phyloP scores from a whole-genome alignment of 2,888 invertebrate genomes.

The Sinodicranocentrus sp. region DNA sequence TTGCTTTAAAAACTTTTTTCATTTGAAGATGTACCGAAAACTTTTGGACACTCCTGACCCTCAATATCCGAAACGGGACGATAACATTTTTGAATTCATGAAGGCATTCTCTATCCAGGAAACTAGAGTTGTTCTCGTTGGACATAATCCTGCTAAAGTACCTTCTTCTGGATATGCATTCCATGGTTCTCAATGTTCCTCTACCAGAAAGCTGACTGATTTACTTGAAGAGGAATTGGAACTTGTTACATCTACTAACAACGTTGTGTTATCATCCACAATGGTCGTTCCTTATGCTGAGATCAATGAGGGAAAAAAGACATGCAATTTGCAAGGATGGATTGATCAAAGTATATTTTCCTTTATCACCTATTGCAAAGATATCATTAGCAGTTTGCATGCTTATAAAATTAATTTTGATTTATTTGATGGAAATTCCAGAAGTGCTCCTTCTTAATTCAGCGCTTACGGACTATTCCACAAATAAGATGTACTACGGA shows the following conservation, averaged over 20 bases:
- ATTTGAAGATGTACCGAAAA: too few relatives aligned
- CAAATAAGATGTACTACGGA: neutral
- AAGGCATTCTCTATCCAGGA: neutral
- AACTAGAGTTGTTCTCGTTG: neutral
- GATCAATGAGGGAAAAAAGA: neutral
- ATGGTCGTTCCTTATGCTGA: neutral
- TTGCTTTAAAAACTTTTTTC: too few relatives aligned
- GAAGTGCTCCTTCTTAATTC: neutral
- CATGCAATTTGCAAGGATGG: neutral
- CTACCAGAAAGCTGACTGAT: too few relatives aligned
- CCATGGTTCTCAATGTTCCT: neutral
- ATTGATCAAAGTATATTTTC: neutral
- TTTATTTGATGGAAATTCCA: neutral
- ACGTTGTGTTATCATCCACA: neutral
- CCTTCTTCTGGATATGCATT: neutral
- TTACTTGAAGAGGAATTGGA: neutral
- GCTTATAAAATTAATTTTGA: neutral
- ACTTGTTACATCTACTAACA: too few relatives aligned
- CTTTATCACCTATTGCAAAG: neutral
- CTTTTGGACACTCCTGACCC: too few relatives aligned
- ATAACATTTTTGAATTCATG: slow-evolving; percentile 7
- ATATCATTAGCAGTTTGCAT: neutral
- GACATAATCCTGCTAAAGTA: neutral
- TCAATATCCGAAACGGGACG: too few relatives aligned
- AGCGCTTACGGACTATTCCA: neutral